Evolutionary conservation across 2,113 vertebrate species (phyloP).

Genomic region (Lynx canadensis): DNA sequence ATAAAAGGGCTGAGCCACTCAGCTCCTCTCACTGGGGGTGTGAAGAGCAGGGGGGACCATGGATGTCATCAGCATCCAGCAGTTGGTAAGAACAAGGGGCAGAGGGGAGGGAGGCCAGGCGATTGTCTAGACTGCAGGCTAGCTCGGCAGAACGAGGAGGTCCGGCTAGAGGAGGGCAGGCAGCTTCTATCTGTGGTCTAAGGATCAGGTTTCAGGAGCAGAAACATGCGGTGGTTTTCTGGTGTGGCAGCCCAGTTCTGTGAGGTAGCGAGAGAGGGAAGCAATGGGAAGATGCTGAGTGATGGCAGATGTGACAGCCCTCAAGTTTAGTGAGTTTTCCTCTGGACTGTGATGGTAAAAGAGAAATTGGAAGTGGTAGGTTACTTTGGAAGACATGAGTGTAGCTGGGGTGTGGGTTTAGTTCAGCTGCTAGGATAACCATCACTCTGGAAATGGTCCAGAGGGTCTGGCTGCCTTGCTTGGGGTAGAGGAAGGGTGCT

Average conservation of each 20-base stretch:
- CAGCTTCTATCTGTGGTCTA: neutral
- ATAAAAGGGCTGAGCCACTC: constrained; percentile 53
- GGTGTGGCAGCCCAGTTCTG: neutral
- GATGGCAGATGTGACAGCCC: rapidly evolving
- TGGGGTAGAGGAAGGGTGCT: no score
- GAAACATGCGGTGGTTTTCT: neutral
- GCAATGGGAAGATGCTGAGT: neutral
- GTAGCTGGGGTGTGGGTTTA: neutral
- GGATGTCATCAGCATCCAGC: constrained; percentile 79
- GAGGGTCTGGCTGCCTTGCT: neutral
- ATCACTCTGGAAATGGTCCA: neutral
- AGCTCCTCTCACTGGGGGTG: neutral
- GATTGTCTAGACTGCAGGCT: neutral
- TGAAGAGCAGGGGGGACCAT: constrained; percentile 71
- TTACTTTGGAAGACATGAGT: rapidly evolving
- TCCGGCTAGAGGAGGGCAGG: neutral
- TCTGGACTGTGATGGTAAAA: neutral
- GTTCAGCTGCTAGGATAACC: neutral
- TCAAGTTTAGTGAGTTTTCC: neutral
- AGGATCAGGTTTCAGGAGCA: neutral
- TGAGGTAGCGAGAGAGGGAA: neutral
- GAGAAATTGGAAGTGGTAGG: neutral
- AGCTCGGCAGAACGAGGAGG: neutral
- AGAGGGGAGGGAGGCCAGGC: neutral
- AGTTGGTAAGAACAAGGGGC: constrained; percentile 70